Evolutionary conservation across 2,888 invertebrate species (phyloP).

Genomic region (Trichogramma dendrolimi): DNA sequence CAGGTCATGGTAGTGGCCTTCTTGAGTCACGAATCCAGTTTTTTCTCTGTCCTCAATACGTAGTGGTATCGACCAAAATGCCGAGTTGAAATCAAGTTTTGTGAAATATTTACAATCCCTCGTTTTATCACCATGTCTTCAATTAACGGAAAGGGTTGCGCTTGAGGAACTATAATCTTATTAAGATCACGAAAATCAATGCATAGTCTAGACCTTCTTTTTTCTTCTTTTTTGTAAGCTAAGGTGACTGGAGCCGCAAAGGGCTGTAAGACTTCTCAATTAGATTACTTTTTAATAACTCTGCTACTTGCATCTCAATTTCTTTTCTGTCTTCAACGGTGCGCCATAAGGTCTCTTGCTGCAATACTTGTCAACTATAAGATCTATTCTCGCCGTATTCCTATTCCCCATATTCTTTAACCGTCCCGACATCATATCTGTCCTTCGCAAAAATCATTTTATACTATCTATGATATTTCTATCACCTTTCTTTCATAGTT

Average conservation of each 20-base stretch:
- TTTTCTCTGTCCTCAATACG: slow-evolving; percentile 29
- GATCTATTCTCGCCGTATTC: slow-evolving; percentile 31
- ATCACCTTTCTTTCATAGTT: slow-evolving; percentile 12
- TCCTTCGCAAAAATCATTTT: slow-evolving; percentile 31
- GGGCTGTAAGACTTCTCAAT: slow-evolving; percentile 35
- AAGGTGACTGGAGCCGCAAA: slow-evolving; percentile 31
- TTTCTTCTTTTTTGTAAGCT: slow-evolving; percentile 31
- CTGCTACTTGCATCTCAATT: slow-evolving; percentile 32
- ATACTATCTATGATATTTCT: slow-evolving; percentile 27
- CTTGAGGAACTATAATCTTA: slow-evolving; percentile 31
- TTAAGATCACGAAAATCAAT: slow-evolving; percentile 33
- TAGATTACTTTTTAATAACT: slow-evolving; percentile 30
- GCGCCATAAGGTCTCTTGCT: slow-evolving; percentile 30
- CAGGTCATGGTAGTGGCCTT: slow-evolving; percentile 19
- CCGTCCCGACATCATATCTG: slow-evolving; percentile 33
- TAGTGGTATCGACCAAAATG: neutral
- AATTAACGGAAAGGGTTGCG: slow-evolving; percentile 33
- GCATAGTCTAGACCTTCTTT: slow-evolving; percentile 30
- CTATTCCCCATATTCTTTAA: slow-evolving; percentile 31
- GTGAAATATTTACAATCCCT: slow-evolving; percentile 28
- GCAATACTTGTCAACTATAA: slow-evolving; percentile 30
- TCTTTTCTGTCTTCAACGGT: slow-evolving; percentile 31
- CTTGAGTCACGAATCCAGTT: slow-evolving; percentile 15
- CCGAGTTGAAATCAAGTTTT: slow-evolving; percentile 33
- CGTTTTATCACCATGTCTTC: slow-evolving; percentile 29